A percentile compares a stretch with the other conserved stretches of the same genome.
phyloP scores from a whole-genome alignment of 2,797 vertebrate genomes.

The Brachymystax lenok region DNA sequence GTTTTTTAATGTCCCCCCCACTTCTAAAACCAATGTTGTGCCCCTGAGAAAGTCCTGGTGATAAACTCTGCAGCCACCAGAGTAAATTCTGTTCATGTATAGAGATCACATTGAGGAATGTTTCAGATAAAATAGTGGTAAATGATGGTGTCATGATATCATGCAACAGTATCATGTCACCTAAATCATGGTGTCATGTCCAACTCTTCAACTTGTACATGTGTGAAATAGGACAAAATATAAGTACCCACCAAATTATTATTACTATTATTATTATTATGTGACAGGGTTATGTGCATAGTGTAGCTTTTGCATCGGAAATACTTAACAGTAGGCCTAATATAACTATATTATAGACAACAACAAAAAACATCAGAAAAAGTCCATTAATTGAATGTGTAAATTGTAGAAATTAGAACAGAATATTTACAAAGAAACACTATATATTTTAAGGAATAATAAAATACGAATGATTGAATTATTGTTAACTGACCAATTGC shows the following conservation, averaged over 20 bases:
- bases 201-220: too few species aligned
- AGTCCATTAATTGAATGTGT: not conserved
- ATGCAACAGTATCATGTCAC: not conserved
- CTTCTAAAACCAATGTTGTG: too few species aligned
- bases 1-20: too few species aligned
- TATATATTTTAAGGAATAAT: not conserved
- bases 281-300: not conserved
- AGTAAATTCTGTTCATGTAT: not conserved
- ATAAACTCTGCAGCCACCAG: not conserved
- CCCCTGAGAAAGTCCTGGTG: not conserved
- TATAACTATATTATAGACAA: not conserved
- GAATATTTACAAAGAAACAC: not conserved
- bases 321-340: not conserved
- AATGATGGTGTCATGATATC: not conserved
- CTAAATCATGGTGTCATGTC: too few species aligned
- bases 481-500: not conserved
- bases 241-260: too few species aligned
- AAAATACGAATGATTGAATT: not conserved
- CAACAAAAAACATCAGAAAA: not conserved
- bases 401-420: not conserved
- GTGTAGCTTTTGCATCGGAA: not conserved
- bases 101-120: not conserved
- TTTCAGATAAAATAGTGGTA: not conserved
- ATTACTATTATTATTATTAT: not conserved
- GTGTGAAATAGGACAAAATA: too few species aligned